Base-by-base conservation (phyloP, 2,113 vertebrate genomes). In the Pachycephala philippinensis region DNA sequence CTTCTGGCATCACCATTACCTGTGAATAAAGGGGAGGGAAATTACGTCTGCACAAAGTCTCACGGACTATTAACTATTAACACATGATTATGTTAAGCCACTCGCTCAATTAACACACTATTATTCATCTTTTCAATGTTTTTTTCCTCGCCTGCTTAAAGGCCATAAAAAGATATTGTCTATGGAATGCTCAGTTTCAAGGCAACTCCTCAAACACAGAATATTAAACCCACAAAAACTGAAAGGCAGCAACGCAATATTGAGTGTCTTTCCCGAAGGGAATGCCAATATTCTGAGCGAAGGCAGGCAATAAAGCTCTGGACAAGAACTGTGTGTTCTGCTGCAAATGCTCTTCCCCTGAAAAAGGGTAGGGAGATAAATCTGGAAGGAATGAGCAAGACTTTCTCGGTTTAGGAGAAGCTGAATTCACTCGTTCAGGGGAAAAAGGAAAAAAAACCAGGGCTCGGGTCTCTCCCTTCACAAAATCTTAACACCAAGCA, bases 1-100 rank as follows among this genome's bases (percentile, higher is more conserved):
- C 99, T 97, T 99, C 99, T 40, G 99, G 99, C 97, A 99, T 99
- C 93, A 99, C 99, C 98, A 99, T 98, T 64, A 99, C 98, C 99
- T 99, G 96, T 59, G 92, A 96, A 95, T 81, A 96, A 92, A 98
- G 94, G 96, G 87, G 89, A 97, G 90, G 96, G 87, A 96, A 96
- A 87, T 87, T 53, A 98, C 37, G 63, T 70, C 76, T 26, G 83
- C 45, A 44, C 69, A 47, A 85, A 83, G 60, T 39, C 15, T 20
- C 66, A 45, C 2, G 52, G 95, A 56, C 72, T 54, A 65, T 86
- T 84, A 91, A 56, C 76, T 53, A 61, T 88, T 82, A 91, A 84
- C 56, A 84, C 57, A n/a, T 21, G 52, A 75, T 90, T 91, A 80
- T 30, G 54, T 72, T 93, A 89, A 85, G 84, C 66, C 63, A 66